These are phyloP conservation scores for Cantharis nigra DNA, from an alignment of 2,888 invertebrate species.

Conservation along the genomic window DNA sequence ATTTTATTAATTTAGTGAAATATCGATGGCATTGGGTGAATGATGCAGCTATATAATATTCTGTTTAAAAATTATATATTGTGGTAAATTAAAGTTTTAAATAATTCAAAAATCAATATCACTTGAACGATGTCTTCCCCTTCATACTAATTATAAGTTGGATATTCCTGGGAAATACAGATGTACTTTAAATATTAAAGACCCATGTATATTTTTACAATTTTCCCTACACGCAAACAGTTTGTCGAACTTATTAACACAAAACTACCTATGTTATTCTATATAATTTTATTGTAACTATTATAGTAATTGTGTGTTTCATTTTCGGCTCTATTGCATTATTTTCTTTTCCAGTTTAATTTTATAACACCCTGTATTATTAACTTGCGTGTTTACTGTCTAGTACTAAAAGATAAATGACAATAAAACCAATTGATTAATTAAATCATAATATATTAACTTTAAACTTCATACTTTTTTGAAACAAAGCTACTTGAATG, in stretches of 20 bases:
- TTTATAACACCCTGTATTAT: not conserved
- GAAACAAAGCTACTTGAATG: too few relatives aligned
- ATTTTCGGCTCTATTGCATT: not conserved
- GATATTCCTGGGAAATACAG: conserved; percentile 40
- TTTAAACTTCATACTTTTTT: too few relatives aligned
- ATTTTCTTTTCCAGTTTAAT: not conserved
- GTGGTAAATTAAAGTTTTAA: conserved; percentile 9
- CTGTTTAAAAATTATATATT: not conserved
- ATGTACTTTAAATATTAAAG: conserved; percentile 41
- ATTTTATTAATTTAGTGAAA: not conserved
- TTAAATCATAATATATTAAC: too few relatives aligned
- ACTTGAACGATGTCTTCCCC: conserved; percentile 27
- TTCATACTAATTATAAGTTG: conserved; percentile 41
- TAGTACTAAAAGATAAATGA: too few relatives aligned
- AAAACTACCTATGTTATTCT: not conserved
- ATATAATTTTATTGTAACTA: not conserved
- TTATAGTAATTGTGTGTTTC: not conserved
- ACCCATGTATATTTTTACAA: conserved; percentile 28
- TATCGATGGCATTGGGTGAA: not conserved
- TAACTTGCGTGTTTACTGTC: not conserved
- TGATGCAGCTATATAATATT: not conserved
- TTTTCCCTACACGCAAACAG: conserved; percentile 33
- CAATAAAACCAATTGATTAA: too few relatives aligned
- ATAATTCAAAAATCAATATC: conserved; percentile 34
- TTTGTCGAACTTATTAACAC: conserved; percentile 26